phyloP scores from a whole-genome alignment of 2,888 invertebrate species.

The Pinctada fucata region DNA sequence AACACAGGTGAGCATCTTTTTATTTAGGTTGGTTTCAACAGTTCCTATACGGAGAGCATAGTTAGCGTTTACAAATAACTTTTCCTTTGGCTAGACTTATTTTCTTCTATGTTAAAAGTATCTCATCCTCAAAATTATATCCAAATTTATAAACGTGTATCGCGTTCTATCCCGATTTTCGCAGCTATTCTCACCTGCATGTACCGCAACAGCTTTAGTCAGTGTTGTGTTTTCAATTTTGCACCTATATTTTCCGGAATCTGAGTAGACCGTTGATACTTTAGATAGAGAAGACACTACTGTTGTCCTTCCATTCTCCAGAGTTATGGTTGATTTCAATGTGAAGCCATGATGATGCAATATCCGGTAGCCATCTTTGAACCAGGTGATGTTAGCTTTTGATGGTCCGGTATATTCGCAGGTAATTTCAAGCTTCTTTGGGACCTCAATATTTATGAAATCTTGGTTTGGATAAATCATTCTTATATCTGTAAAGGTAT shows the following conservation, averaged over 20 bases:
- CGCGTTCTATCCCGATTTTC: too few species aligned
- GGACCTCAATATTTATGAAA: slow-evolving; percentile 12
- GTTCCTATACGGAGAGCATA: too few species aligned
- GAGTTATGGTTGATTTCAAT: background rate
- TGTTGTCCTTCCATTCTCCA: slow-evolving; percentile 8
- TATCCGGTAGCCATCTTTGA: slow-evolving; percentile 21
- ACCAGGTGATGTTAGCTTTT: slow-evolving; percentile 18
- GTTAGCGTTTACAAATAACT: too few species aligned
- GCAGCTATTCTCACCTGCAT: slow-evolving; percentile 14
- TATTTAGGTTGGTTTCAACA: too few species aligned
- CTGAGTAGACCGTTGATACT: slow-evolving; percentile 11
- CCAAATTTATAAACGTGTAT: too few species aligned
- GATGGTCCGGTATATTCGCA: slow-evolving; percentile 29
- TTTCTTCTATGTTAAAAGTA: too few species aligned
- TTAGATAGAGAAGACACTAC: slow-evolving; percentile 6
- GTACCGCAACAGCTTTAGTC: slow-evolving; percentile 13
- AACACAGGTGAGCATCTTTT: too few species aligned
- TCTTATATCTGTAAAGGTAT: slow-evolving; percentile 15
- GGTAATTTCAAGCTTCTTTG: slow-evolving; percentile 1
- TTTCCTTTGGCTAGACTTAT: too few species aligned
- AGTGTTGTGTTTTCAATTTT: slow-evolving; percentile 8
- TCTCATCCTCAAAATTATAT: too few species aligned
- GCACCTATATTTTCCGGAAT: slow-evolving; percentile 34
- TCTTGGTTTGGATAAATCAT: slow-evolving; percentile 5
- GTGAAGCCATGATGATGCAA: slow-evolving; percentile 5